Conservation (phyloP, 2,797 vertebrate species). For the Neoniphon sammara region DNA sequence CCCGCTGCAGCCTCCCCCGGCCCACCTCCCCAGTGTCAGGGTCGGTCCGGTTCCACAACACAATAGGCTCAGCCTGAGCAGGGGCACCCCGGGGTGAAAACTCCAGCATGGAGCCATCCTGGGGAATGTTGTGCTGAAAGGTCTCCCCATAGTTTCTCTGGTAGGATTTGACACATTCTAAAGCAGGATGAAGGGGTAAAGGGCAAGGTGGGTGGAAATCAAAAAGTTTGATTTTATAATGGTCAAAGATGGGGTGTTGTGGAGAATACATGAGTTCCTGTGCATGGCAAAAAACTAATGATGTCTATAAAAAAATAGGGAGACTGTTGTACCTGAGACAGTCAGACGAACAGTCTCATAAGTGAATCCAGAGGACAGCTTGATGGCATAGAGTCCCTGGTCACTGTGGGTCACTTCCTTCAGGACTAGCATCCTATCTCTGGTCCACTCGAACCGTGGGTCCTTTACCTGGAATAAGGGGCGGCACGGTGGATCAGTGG, state of each 20-base stretch:
- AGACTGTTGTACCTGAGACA: conserved; percentile 71
- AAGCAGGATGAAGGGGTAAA: not conserved
- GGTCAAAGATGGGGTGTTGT: not conserved
- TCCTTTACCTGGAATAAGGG: conserved; percentile 72
- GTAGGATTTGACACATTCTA: conserved; percentile 76
- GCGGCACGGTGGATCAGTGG: too few relatives aligned
- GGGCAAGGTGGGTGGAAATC: not conserved
- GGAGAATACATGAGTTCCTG: not conserved
- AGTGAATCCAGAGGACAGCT: conserved; percentile 72
- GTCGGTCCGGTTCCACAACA: conserved; percentile 77
- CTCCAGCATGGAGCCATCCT: conserved; percentile 71
- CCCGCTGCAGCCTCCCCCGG: conserved; percentile 64
- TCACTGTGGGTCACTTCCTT: conserved; percentile 76
- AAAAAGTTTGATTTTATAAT: not conserved
- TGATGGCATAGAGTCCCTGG: conserved; percentile 79
- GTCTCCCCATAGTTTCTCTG: conserved; percentile 74
- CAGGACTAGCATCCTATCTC: conserved; percentile 75
- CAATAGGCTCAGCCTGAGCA: conserved; percentile 59
- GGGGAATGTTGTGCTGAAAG: conserved; percentile 70
- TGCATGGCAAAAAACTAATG: not conserved
- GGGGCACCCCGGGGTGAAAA: conserved; percentile 69
- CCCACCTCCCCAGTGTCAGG: conserved; percentile 35
- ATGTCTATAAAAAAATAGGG: not conserved
- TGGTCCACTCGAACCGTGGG: conserved; percentile 78
- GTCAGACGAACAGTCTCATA: conserved; percentile 75